These are phyloP conservation scores for Actias luna DNA, from an alignment of 2,888 invertebrate genomes.

Conservation along the genomic window DNA sequence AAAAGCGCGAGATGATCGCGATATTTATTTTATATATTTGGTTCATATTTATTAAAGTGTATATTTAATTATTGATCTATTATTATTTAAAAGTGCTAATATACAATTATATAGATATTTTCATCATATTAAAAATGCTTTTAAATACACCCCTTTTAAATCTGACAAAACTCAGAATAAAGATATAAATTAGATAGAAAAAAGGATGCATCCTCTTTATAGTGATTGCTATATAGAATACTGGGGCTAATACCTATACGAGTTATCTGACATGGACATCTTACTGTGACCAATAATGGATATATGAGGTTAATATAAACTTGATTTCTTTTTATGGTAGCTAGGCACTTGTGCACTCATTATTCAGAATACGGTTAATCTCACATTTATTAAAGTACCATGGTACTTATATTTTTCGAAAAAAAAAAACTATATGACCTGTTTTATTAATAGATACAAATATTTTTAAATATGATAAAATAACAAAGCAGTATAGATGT, in stretches of 20 bases:
- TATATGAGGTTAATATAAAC: slow-evolving; percentile 65
- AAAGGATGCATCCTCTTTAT: neutral
- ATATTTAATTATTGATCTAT: too few species aligned
- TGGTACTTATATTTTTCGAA: neutral
- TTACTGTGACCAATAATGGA: slow-evolving; percentile 55
- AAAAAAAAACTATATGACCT: neutral
- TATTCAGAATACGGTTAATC: slow-evolving; percentile 3
- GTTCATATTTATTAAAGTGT: too few species aligned
- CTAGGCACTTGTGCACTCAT: slow-evolving; percentile 11
- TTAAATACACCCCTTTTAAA: neutral
- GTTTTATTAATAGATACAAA: too few species aligned
- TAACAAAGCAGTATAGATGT: neutral
- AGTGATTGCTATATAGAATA: neutral
- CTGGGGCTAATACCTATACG: neutral
- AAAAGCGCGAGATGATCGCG: too few species aligned
- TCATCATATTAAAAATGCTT: too few species aligned
- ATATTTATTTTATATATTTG: too few species aligned
- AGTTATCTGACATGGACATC: slow-evolving; percentile 58
- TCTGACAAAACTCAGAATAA: neutral
- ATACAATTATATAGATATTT: too few species aligned
- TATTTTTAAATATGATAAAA: neutral
- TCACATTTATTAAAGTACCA: neutral
- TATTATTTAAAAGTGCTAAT: too few species aligned
- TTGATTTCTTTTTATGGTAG: slow-evolving; percentile 61
- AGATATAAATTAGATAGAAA: neutral